phyloP scores from a whole-genome alignment of 2,113 vertebrate genomes.

The Dendrocopos noguchii region DNA sequence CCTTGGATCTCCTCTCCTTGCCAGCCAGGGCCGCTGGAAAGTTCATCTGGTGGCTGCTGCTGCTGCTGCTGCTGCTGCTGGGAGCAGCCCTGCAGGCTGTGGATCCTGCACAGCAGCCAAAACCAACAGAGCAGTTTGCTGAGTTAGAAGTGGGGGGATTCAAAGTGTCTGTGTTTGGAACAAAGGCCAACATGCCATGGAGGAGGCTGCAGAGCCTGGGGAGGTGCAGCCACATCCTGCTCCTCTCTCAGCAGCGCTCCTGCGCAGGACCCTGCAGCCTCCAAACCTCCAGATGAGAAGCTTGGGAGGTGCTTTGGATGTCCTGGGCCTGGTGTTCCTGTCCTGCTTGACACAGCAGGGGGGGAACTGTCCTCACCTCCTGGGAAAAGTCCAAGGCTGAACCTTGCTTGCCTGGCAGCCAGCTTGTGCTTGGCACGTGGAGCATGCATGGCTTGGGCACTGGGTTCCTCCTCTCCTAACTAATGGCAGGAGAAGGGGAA shows the following conservation, averaged over 20 bases:
- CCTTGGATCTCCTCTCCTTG: not conserved
- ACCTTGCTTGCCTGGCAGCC: not conserved
- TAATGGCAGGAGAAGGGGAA: too few species aligned
- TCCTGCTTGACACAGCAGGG: not conserved
- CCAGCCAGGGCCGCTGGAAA: not conserved
- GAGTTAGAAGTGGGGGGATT: not conserved
- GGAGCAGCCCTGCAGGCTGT: not conserved
- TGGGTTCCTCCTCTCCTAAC: not conserved
- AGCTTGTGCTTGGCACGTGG: not conserved
- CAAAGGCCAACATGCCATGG: not conserved
- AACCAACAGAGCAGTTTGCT: not conserved
- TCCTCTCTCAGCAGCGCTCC: accelerated
- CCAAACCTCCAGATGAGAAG: not conserved
- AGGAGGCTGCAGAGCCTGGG: not conserved
- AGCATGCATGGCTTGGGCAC: not conserved
- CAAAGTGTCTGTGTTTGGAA: not conserved
- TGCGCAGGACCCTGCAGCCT: not conserved
- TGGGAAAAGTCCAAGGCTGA: not conserved
- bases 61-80: not conserved
- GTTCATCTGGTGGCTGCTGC: not conserved
- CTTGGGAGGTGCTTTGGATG: not conserved
- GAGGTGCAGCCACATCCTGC: not conserved
- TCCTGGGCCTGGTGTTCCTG: not conserved
- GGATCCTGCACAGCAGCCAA: not conserved
- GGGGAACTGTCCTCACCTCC: not conserved